A percentile compares a stretch with the other conserved stretches of the same genome.
phyloP scores from a whole-genome alignment of 2,797 vertebrate species.

The Apogon hyalosoma region DNA sequence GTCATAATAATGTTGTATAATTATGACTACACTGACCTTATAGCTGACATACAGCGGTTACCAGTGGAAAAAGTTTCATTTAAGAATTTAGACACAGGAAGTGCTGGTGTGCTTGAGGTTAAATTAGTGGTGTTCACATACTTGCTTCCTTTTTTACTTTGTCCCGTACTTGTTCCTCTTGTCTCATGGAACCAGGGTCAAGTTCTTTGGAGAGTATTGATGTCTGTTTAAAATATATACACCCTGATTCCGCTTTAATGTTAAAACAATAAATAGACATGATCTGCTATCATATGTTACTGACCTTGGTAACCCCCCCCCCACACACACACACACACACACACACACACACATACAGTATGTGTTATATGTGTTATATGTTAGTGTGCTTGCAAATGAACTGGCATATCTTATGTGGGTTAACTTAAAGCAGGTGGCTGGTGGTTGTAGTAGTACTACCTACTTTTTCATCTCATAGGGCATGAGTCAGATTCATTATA shows the following conservation, averaged over 20 bases:
- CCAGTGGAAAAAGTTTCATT: slow-evolving; percentile 55
- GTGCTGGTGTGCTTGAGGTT: slow-evolving; percentile 32
- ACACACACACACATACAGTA: too few species aligned
- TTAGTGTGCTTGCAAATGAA: too few species aligned
- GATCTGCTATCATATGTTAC: neutral
- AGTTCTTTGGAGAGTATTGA: neutral
- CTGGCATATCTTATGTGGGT: too few species aligned
- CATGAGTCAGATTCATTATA: too few species aligned
- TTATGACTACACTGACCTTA: neutral
- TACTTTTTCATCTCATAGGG: too few species aligned
- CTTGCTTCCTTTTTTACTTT: slow-evolving; percentile 43
- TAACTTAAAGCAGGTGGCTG: too few species aligned
- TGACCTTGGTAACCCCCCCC: too few species aligned
- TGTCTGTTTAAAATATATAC: neutral
- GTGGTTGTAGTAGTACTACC: too few species aligned
- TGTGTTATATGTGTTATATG: too few species aligned
- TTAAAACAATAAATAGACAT: neutral
- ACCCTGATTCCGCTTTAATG: neutral
- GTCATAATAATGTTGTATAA: too few species aligned
- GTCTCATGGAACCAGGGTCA: neutral
- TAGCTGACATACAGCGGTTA: neutral
- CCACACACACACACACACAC: too few species aligned
- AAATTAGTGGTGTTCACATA: slow-evolving; percentile 21
- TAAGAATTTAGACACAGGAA: slow-evolving; percentile 50
- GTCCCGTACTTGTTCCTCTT: slow-evolving; percentile 57